Evolutionary conservation across 2,888 invertebrate genomes (phyloP).

Genomic region (Drosophila putrida): DNA sequence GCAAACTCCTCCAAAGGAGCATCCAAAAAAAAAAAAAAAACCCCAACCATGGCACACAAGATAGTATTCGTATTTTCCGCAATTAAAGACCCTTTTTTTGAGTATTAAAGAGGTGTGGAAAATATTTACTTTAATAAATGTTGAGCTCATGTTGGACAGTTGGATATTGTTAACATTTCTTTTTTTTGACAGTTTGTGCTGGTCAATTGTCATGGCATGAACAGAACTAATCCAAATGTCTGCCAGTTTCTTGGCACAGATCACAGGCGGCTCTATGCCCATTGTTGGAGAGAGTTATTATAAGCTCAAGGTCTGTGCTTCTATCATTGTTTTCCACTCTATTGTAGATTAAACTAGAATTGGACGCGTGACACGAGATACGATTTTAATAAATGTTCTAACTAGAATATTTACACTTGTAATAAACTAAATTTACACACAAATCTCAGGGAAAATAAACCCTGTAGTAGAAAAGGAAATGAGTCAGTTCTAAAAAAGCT

Average conservation of each 20-base stretch:
- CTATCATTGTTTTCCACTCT: neutral
- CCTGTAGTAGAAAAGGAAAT: too few relatives aligned
- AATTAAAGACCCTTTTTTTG: constrained; percentile 4
- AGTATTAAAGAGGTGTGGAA: constrained; percentile 2
- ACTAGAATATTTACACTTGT: neutral
- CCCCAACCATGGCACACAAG: neutral
- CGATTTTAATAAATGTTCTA: neutral
- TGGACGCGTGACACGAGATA: constrained; percentile 4
- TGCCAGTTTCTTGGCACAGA: constrained; percentile 35
- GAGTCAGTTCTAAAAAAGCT: too few relatives aligned
- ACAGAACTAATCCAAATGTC: constrained; percentile 17
- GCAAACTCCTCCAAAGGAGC: neutral
- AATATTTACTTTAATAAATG: neutral
- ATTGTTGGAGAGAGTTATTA: constrained; percentile 14
- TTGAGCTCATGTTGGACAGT: constrained; percentile 3
- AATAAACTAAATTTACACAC: too few relatives aligned
- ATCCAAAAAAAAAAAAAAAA: neutral
- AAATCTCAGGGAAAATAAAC: too few relatives aligned
- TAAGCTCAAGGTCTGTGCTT: constrained; percentile 19
- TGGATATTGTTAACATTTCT: constrained; percentile 9
- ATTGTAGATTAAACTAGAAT: neutral
- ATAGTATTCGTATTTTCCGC: neutral
- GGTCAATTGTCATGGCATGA: constrained; percentile 24
- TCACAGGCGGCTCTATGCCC: constrained; percentile 32
- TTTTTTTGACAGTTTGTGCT: constrained; percentile 22